These are phyloP conservation scores for Eospalax fontanierii DNA, from an alignment of 2,797 vertebrate genomes.

Conservation along the genomic window DNA sequence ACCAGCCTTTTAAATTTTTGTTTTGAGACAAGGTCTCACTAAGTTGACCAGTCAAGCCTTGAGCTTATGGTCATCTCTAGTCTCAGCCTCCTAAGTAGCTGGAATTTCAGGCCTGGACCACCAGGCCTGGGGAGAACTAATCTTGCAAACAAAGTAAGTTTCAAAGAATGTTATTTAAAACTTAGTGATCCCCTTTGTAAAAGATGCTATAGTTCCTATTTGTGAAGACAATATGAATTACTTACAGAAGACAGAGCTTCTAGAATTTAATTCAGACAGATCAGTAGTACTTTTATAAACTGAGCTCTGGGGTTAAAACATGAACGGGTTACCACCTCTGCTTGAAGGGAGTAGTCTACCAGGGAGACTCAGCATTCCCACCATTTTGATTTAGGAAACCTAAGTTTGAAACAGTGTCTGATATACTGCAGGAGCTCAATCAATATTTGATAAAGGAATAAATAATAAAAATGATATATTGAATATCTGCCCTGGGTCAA, in stretches of 20 bases:
- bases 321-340: background rate
- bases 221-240: background rate
- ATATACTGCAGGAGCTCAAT: background rate
- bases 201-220: background rate
- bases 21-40: background rate
- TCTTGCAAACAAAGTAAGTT: conserved; percentile 19
- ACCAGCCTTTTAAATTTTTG: background rate
- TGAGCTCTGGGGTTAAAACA: background rate
- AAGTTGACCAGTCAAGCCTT: background rate
- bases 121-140: background rate
- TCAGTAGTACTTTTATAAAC: background rate
- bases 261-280: conserved; percentile 1
- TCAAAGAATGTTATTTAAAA: background rate
- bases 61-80: background rate
- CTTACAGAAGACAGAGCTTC: background rate
- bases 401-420: conserved; percentile 33
- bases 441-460: conserved; percentile 54
- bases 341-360: background rate
- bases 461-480: conserved; percentile 53
- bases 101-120: background rate
- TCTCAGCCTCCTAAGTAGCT: background rate
- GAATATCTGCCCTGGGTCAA: background rate
- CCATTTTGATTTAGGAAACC: background rate
- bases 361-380: background rate
- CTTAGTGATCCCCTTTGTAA: conserved; percentile 24